Conservation (phyloP, 2,797 vertebrate genomes). For the Phaenicophaeus curvirostris region DNA sequence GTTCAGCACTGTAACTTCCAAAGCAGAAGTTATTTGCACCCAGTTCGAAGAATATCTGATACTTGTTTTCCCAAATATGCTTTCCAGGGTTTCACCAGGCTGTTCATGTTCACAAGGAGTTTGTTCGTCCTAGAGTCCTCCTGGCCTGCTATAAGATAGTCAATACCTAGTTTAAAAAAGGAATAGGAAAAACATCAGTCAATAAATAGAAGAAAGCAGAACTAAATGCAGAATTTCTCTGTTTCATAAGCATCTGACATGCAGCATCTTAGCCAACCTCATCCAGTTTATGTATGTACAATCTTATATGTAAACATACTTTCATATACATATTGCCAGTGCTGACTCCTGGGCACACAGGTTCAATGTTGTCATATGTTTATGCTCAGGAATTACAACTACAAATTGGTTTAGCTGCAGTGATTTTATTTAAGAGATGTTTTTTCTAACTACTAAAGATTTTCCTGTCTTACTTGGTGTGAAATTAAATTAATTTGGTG, state of each 20-base stretch:
- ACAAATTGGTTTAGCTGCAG: neutral
- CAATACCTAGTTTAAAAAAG: conserved; percentile 75
- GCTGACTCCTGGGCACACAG: neutral
- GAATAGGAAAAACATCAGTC: neutral
- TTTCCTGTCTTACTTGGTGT: too few species aligned
- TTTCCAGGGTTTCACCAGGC: conserved; percentile 88
- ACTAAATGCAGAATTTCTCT: neutral
- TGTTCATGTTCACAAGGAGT: conserved; percentile 89
- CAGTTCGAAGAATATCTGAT: conserved; percentile 80
- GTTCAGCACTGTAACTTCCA: conserved; percentile 25
- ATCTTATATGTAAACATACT: neutral
- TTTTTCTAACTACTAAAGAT: too few species aligned
- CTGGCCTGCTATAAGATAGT: conserved; percentile 89
- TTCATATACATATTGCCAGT: neutral
- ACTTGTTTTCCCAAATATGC: conserved; percentile 80
- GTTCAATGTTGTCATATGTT: neutral
- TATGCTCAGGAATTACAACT: neutral
- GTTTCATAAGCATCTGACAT: neutral
- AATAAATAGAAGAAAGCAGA: neutral
- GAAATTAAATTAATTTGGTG: too few species aligned
- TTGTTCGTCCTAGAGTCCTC: conserved; percentile 82
- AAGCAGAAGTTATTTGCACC: conserved; percentile 79
- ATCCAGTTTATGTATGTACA: neutral
- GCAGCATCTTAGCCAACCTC: neutral
- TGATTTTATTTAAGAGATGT: neutral